phyloP scores from a whole-genome alignment of 2,888 invertebrate genomes.

The Geotrupes spiniger region DNA sequence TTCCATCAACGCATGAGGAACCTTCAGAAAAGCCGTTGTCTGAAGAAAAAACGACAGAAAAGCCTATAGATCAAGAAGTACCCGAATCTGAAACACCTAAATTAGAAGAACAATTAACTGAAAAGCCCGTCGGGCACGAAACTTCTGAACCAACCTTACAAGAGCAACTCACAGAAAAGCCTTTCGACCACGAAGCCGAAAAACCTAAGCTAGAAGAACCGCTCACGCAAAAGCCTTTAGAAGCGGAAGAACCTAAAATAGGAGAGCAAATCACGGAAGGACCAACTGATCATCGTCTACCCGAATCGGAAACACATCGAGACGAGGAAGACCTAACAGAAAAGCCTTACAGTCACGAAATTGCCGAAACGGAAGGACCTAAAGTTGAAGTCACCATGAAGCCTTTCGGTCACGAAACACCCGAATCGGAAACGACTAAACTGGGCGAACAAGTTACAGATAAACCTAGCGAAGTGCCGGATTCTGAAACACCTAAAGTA shows the following conservation, averaged over 20 bases:
- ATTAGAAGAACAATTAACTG: slow-evolving; percentile 54
- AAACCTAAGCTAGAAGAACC: slow-evolving; percentile 9
- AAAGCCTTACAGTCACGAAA: slow-evolving; percentile 10
- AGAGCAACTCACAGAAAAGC: slow-evolving; percentile 13
- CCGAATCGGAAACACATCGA: slow-evolving; percentile 12
- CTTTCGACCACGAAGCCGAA: slow-evolving; percentile 1
- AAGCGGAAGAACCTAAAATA: slow-evolving; percentile 21
- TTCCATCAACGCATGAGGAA: no score
- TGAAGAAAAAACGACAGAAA: slow-evolving; percentile 36
- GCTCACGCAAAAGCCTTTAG: no score
- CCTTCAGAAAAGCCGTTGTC: no score
- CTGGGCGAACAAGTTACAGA: slow-evolving; percentile 53
- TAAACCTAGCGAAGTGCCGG: slow-evolving; percentile 25
- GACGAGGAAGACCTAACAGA: slow-evolving; percentile 11
- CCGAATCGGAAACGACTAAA: no score
- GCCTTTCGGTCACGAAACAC: not conserved
- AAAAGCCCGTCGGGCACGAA: no score
- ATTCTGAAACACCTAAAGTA: slow-evolving; percentile 22
- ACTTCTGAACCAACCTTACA: no score
- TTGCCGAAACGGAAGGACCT: slow-evolving; percentile 17
- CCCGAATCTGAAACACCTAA: no score
- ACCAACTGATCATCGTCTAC: no score
- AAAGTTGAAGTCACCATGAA: slow-evolving; percentile 8
- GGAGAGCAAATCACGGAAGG: slow-evolving; percentile 19
- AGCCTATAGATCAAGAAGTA: not conserved